phyloP scores from a whole-genome alignment of 2,797 vertebrate species.

The Rhinatrema bivittatum region DNA sequence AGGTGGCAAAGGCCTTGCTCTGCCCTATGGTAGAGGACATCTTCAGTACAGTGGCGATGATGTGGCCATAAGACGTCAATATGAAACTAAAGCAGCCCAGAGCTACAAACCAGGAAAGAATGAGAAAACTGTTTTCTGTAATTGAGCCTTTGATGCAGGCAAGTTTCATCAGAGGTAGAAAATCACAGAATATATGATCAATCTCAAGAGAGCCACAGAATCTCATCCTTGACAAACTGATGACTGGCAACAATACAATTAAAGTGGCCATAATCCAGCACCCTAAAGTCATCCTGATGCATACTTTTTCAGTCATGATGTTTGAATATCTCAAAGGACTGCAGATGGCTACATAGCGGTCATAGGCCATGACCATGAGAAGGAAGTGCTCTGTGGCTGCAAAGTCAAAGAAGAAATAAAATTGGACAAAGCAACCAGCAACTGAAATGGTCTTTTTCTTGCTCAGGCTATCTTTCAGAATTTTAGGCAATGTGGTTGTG shows the following conservation, averaged over 20 bases:
- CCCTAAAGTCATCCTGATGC: slow-evolving; percentile 2
- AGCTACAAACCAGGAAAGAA: slow-evolving; percentile 19
- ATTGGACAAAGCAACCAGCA: slow-evolving; percentile 10
- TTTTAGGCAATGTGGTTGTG: slow-evolving; percentile 27
- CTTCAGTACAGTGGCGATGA: slow-evolving; percentile 8
- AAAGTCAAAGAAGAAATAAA: slow-evolving; percentile 21
- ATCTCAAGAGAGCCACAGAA: slow-evolving; percentile 18
- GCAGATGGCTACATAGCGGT: slow-evolving; percentile 29
- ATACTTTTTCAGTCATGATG: slow-evolving; percentile 12
- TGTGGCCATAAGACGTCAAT: slow-evolving; percentile 8
- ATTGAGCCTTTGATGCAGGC: slow-evolving; percentile 13
- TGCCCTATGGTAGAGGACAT: slow-evolving; percentile 1
- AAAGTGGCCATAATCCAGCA: slow-evolving; percentile 23
- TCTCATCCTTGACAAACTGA: slow-evolving; percentile 9
- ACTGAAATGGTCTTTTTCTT: slow-evolving; percentile 4
- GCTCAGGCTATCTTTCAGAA: slow-evolving; percentile 14
- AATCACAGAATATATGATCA: slow-evolving; percentile 30
- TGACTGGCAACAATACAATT: slow-evolving; percentile 17
- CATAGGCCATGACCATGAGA: slow-evolving; percentile 27
- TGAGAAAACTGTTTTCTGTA: slow-evolving; percentile 12
- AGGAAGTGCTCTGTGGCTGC: slow-evolving; percentile 28
- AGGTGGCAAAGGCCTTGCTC: slow-evolving; percentile 34
- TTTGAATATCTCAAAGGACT: slow-evolving; percentile 11
- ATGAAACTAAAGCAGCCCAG: slow-evolving; percentile 16
- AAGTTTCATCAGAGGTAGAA: slow-evolving; percentile 19